Percentiles rank a stretch among this genome's conserved stretches.
phyloP scores from a whole-genome alignment of 2,113 vertebrate species.

The Litocranius walleri region DNA sequence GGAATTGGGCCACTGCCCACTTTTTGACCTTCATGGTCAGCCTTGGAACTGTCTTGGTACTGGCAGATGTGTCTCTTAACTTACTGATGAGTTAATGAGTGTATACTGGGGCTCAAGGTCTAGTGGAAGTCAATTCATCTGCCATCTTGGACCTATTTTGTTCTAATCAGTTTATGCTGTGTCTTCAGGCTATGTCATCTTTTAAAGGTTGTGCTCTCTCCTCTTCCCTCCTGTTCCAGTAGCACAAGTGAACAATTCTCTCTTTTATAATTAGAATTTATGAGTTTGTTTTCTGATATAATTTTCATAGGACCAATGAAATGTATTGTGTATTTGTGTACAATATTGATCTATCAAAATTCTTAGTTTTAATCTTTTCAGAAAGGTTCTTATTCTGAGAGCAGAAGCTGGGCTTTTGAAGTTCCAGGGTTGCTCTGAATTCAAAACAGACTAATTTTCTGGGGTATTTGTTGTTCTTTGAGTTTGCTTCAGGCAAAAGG shows the following conservation, averaged over 20 bases:
- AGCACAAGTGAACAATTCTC: neutral
- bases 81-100: neutral
- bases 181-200: neutral
- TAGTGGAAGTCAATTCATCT: neutral
- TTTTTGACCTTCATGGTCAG: neutral
- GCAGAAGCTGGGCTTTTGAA: neutral
- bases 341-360: neutral
- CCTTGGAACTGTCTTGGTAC: neutral
- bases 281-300: neutral
- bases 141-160: neutral
- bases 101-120: neutral
- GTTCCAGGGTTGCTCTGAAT: neutral
- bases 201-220: neutral
- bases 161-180: neutral
- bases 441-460: conserved; percentile 5
- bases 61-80: neutral
- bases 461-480: neutral
- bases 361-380: neutral
- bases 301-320: neutral
- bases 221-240: neutral
- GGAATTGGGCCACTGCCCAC: neutral
- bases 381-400: neutral
- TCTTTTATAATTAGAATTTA: neutral
- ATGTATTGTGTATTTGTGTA: neutral
- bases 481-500: neutral